Conservation (phyloP, 2,888 invertebrate genomes). For the Rutpela maculata region DNA sequence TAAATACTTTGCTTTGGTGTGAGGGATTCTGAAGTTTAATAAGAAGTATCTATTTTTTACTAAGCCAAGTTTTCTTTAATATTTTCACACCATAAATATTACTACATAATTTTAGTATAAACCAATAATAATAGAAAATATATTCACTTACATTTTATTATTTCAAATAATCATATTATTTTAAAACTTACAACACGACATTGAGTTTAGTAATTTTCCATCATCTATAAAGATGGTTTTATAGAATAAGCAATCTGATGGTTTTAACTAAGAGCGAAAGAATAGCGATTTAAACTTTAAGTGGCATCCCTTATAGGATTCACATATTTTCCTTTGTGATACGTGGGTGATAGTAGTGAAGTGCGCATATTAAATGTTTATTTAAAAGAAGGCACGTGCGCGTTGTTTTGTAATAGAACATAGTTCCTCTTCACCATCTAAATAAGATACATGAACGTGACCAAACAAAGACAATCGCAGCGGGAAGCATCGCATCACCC, state of each 20-base stretch:
- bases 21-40: too few species aligned
- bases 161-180: too few species aligned
- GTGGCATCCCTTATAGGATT: constrained; percentile 31
- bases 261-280: neutral
- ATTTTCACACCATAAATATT: too few species aligned
- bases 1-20: too few species aligned
- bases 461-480: constrained; percentile 61
- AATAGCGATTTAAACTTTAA: constrained; percentile 21
- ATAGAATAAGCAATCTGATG: neutral
- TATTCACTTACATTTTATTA: too few species aligned
- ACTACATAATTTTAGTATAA: too few species aligned
- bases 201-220: too few species aligned
- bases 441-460: constrained; percentile 60
- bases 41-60: too few species aligned
- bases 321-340: constrained; percentile 27
- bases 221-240: neutral
- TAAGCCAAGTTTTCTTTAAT: too few species aligned
- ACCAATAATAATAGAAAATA: too few species aligned
- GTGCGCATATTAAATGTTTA: constrained; percentile 68
- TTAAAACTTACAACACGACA: too few species aligned
- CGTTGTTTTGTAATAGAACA: constrained; percentile 58
- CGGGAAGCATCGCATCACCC: constrained; percentile 58
- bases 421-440: constrained; percentile 42
- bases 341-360: constrained; percentile 49
- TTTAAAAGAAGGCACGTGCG: constrained; percentile 72